Base-by-base conservation (phyloP, 2,797 vertebrate genomes). In the Crenichthys baileyi region DNA sequence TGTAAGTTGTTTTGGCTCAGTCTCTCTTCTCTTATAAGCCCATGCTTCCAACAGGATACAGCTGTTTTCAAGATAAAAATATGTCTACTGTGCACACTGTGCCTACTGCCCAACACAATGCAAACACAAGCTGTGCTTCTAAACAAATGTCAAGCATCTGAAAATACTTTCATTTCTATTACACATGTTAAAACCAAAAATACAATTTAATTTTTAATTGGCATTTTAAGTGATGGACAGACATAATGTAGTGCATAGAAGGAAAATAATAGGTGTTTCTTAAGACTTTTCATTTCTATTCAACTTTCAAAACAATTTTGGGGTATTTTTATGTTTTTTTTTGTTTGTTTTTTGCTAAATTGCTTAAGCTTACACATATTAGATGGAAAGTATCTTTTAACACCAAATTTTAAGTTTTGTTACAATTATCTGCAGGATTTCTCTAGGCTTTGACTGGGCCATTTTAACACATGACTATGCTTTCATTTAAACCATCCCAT, bases 21-120 rank as follows among this genome's bases (percentile, higher is more conserved):
- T 26, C 41, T 56, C 31, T 29, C 18, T 24, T 67, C 41, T 31
- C 12, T 68, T 44, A 77, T 70, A n/a, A 70, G n/a, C 9, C 11
- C 18, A 4, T 20, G 53, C 31, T 55, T 75, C 44, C 51, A 65
- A 48, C 56, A 55, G 36, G 46, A 72, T 13, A 26, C 31, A 39
- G 75, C 60, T 75, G 29, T 31, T 75, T 75, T 75, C 31, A 36
- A 29, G 56, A 60, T 46, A 56, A 61, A 61, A 46, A 29, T 26
- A 46, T 46, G 22, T 48, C 4, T 16, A 29, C 26, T 51, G 7
- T 71, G 26, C 18, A 51, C 36, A 58, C 16, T 41, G 36, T 44
- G 22, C 39, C 39, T 20, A 24, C 58, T 39, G 46, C 48, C 60
- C 53, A 67, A 68, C 36, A 4, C 15, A n/a, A 76, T 48, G 48